phyloP scores from a whole-genome alignment of 2,113 vertebrate genomes.

The Nothoprocta pentlandii region DNA sequence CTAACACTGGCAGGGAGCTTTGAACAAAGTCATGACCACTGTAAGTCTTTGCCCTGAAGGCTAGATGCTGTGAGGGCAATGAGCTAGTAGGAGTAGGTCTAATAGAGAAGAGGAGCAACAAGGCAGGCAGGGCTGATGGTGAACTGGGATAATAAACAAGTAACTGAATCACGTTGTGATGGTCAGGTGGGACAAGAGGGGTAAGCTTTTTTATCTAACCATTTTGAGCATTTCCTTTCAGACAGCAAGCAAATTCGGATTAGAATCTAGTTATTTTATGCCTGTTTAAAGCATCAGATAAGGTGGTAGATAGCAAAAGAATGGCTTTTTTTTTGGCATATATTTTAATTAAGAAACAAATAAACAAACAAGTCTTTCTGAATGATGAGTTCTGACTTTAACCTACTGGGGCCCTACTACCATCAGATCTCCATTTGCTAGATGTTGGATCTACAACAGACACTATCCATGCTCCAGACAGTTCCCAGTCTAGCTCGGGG shows the following conservation, averaged over 20 bases:
- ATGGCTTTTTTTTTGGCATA: not conserved
- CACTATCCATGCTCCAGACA: not conserved
- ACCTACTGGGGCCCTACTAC: not conserved
- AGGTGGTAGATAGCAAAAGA: not conserved
- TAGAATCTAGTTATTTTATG: not conserved
- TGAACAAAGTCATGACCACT: rapidly evolving
- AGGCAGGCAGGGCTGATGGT: not conserved
- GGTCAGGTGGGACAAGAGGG: not conserved
- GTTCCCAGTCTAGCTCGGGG: not conserved
- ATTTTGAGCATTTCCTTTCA: not conserved
- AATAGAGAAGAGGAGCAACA: not conserved
- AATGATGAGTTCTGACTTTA: not conserved
- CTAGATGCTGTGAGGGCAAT: not conserved
- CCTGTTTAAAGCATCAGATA: not conserved
- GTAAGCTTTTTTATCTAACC: not conserved
- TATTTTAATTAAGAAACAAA: not conserved
- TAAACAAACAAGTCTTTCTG: not conserved
- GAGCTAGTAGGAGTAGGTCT: not conserved
- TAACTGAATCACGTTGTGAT: not conserved
- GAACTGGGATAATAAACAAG: not conserved
- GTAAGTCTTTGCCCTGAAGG: not conserved
- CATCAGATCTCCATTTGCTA: not conserved
- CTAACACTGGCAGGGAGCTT: not conserved
- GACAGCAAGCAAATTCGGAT: not conserved
- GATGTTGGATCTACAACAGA: not conserved